phyloP scores from a whole-genome alignment of 1,140 invertebrate species.

The Periplaneta americana region DNA sequence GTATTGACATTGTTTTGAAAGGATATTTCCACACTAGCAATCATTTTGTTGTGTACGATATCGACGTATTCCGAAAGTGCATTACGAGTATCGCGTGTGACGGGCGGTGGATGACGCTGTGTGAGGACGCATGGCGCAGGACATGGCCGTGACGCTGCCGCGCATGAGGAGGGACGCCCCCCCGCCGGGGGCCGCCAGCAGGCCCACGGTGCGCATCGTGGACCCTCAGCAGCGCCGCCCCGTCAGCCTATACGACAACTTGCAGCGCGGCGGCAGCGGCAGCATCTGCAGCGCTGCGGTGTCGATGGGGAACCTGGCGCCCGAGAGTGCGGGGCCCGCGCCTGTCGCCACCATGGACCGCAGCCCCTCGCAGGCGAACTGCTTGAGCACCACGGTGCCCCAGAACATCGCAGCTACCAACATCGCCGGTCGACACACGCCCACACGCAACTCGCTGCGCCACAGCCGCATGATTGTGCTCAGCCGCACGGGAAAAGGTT shows the following conservation, averaged over 20 bases:
- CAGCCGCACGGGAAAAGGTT: slow-evolving; percentile 33
- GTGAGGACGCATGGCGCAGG: no score
- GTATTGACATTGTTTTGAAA: no score
- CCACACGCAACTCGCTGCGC: slow-evolving; percentile 61
- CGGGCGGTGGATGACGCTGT: no score
- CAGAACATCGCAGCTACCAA: slow-evolving; percentile 56
- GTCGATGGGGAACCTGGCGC: slow-evolving; percentile 35
- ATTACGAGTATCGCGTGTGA: no score
- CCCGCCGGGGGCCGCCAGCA: no score
- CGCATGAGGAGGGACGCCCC: not conserved
- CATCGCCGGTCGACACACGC: slow-evolving; percentile 57
- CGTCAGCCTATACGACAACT: slow-evolving; percentile 42
- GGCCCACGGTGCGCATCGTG: not conserved
- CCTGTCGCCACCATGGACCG: slow-evolving; percentile 36
- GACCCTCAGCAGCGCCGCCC: slow-evolving; percentile 32
- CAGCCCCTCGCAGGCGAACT: slow-evolving; percentile 46
- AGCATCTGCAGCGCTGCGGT: slow-evolving; percentile 16
- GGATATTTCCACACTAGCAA: no score
- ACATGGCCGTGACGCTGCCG: slow-evolving; percentile 4
- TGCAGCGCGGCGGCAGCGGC: slow-evolving; percentile 35
- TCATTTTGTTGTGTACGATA: no score
- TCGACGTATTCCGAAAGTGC: no score
- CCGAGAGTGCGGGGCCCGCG: slow-evolving; percentile 9
- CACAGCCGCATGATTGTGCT: slow-evolving; percentile 67
- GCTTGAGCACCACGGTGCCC: slow-evolving; percentile 60